phyloP scores from a whole-genome alignment of 2,797 vertebrate genomes.

The Silurus lanzhouensis region DNA sequence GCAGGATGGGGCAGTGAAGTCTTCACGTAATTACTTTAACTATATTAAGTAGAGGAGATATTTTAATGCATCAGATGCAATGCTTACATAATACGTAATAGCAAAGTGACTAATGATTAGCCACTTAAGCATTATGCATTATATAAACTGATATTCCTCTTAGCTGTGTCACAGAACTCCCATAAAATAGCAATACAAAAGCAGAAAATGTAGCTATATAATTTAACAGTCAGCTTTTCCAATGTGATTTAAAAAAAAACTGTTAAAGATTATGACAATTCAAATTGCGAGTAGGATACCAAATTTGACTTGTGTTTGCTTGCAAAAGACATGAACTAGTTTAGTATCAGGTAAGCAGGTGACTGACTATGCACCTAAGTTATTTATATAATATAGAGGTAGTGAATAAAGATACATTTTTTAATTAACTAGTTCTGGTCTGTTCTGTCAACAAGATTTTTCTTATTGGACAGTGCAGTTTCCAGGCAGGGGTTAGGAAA shows the following conservation, averaged over 20 bases:
- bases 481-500: neutral
- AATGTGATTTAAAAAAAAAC: neutral
- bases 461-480: neutral
- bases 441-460: neutral
- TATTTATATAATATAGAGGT: neutral
- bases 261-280: too few relatives aligned
- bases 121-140: neutral
- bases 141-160: neutral
- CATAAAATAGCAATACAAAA: neutral
- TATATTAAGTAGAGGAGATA: neutral
- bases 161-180: neutral
- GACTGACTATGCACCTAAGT: neutral
- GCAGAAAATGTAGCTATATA: neutral
- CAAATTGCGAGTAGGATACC: neutral
- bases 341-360: neutral
- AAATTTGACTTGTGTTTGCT: neutral
- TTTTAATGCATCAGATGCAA: neutral
- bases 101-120: neutral
- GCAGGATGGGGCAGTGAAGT: conserved; percentile 86
- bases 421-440: neutral
- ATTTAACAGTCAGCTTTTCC: neutral
- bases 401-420: neutral
- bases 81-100: neutral
- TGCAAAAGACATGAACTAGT: neutral
- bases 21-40: conserved; percentile 78